Evolutionary conservation across 2,797 vertebrate genomes (phyloP).

Genomic region (Sus cebifrons): DNA sequence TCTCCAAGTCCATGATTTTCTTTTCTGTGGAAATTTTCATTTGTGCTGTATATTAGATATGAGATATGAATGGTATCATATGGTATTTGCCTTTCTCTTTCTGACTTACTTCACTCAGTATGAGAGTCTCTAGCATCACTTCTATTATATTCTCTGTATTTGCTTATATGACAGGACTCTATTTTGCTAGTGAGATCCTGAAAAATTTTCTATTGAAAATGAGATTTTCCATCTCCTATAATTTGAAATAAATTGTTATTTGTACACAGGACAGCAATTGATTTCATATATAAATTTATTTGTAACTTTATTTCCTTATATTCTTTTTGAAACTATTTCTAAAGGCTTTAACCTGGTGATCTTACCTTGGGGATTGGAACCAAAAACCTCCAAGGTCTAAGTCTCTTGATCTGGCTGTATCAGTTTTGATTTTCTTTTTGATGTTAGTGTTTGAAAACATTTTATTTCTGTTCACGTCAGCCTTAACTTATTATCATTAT

Average conservation of each 20-base stretch:
- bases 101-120: too few species aligned
- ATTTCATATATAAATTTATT: constrained; percentile 1
- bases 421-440: constrained; percentile 44
- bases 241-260: constrained; percentile 51
- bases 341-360: constrained; percentile 15
- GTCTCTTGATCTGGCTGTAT: constrained; percentile 37
- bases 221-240: not conserved
- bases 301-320: not conserved
- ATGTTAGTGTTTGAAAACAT: not conserved
- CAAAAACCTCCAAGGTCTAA: not conserved
- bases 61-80: too few species aligned
- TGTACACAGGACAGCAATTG: not conserved
- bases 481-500: constrained; percentile 47
- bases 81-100: too few species aligned
- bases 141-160: not conserved
- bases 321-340: constrained; percentile 1
- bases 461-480: not conserved
- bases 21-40: too few species aligned
- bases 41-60: too few species aligned
- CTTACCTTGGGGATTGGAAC: constrained; percentile 1
- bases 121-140: too few species aligned
- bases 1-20: too few species aligned
- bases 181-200: not conserved
- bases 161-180: not conserved
- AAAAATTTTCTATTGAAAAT: constrained; percentile 26